A percentile compares a stretch with the other conserved stretches of the same genome.
Evolutionary conservation across 1,140 invertebrate species (phyloP).

Genomic region (Geopemphigus sp.): DNA sequence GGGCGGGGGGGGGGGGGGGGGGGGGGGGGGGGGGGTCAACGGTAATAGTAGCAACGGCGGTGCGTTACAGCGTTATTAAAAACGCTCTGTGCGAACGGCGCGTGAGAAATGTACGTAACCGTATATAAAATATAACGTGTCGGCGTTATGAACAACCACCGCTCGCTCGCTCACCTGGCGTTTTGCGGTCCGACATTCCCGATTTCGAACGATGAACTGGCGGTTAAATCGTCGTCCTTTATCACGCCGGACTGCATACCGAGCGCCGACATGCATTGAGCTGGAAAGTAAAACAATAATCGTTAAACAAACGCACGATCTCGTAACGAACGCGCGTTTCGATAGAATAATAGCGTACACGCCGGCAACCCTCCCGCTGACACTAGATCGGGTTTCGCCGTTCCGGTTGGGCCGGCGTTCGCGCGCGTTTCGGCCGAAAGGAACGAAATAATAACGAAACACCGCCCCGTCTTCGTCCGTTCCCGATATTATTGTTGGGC

Average conservation of each 20-base stretch:
- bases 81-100: slow-evolving; percentile 1
- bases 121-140: background rate
- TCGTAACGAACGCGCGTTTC: background rate
- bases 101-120: slow-evolving; percentile 12
- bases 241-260: slow-evolving; percentile 74
- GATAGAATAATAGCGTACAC: background rate
- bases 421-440: background rate
- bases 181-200: slow-evolving; percentile 70
- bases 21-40: too few relatives aligned
- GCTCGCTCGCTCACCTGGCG: slow-evolving; percentile 58
- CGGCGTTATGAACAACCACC: slow-evolving; percentile 8
- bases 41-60: too few relatives aligned
- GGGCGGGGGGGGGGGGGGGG: too few relatives aligned
- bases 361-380: slow-evolving; percentile 15
- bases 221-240: slow-evolving; percentile 66
- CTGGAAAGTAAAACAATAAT: slow-evolving; percentile 57
- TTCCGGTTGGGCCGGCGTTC: slow-evolving; percentile 1
- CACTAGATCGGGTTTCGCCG: slow-evolving; percentile 15
- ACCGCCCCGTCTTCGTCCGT: too few relatives aligned
- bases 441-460: background rate
- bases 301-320: slow-evolving; percentile 30
- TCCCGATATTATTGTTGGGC: too few relatives aligned
- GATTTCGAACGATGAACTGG: slow-evolving; percentile 72
- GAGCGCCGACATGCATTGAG: slow-evolving; percentile 64
- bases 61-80: slow-evolving; percentile 3